phyloP scores from a whole-genome alignment of 2,888 invertebrate species.

The Cryptosula pallasiana region DNA sequence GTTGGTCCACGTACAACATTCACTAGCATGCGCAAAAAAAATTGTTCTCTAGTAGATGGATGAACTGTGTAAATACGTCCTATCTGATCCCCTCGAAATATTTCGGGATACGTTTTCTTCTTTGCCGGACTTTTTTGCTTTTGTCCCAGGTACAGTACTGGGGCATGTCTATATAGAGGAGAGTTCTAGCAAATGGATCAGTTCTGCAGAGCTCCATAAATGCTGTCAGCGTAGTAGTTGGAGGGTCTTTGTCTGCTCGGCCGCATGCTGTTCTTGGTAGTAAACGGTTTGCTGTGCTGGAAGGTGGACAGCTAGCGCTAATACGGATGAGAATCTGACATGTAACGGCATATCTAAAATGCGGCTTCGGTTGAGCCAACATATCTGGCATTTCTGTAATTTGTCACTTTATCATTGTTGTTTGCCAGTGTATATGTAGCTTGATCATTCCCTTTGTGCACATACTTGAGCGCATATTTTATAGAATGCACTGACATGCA shows the following conservation, averaged over 20 bases:
- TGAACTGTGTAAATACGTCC: not conserved
- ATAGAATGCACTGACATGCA: slow-evolving; percentile 33
- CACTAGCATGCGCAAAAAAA: not conserved
- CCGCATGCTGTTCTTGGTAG: not conserved
- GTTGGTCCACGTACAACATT: not conserved
- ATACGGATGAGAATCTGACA: not conserved
- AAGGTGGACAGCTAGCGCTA: not conserved
- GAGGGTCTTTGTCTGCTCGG: not conserved
- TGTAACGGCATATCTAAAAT: not conserved
- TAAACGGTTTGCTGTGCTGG: not conserved
- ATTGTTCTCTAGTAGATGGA: not conserved
- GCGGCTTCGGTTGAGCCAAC: slow-evolving; percentile 39
- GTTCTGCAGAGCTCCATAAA: not conserved
- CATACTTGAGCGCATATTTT: slow-evolving; percentile 44
- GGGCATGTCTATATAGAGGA: not conserved
- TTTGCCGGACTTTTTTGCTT: not conserved
- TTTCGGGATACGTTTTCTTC: not conserved
- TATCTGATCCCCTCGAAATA: not conserved
- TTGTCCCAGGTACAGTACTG: not conserved
- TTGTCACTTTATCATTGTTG: slow-evolving; percentile 37
- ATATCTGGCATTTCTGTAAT: slow-evolving; percentile 40
- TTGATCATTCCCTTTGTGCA: slow-evolving; percentile 37
- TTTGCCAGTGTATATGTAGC: slow-evolving; percentile 27
- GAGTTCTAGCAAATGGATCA: not conserved
- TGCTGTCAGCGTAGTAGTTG: not conserved